phyloP scores from a whole-genome alignment of 2,888 invertebrate genomes.

The Hyalella azteca region DNA sequence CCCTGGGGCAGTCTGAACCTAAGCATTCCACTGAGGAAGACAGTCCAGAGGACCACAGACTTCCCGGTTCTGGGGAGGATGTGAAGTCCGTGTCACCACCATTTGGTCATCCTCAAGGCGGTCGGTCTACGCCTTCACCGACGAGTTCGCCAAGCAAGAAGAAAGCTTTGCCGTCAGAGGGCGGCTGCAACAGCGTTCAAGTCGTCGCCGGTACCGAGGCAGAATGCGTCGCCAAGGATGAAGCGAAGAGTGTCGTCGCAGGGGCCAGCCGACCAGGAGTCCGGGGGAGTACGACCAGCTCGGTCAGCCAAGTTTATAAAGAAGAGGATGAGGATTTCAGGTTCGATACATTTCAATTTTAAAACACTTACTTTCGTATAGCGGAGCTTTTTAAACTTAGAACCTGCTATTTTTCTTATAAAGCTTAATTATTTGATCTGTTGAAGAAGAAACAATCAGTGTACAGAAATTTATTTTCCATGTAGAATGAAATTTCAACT shows the following conservation, averaged over 20 bases:
- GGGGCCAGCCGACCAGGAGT: neutral
- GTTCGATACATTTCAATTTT: too few species aligned
- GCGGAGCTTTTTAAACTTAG: too few species aligned
- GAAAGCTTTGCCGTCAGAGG: neutral
- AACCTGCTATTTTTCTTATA: too few species aligned
- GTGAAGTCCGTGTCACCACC: neutral
- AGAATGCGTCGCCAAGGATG: neutral
- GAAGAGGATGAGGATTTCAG: slow-evolving; percentile 25
- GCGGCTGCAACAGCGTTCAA: slow-evolving; percentile 1
- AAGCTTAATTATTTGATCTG: too few species aligned
- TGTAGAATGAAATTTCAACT: too few species aligned
- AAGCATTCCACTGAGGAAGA: slow-evolving; percentile 19
- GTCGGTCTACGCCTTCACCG: neutral
- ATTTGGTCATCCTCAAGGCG: neutral
- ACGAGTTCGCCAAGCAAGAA: neutral
- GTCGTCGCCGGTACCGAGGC: neutral
- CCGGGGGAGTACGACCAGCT: neutral
- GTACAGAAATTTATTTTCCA: too few species aligned
- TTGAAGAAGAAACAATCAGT: too few species aligned
- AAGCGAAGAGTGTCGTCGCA: neutral
- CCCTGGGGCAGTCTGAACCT: neutral
- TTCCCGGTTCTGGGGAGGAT: neutral
- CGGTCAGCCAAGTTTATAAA: slow-evolving; percentile 11
- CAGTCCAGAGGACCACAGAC: neutral
- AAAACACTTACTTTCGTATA: too few species aligned